phyloP scores from a whole-genome alignment of 2,888 invertebrate genomes.

The Drosophila emarginata region DNA sequence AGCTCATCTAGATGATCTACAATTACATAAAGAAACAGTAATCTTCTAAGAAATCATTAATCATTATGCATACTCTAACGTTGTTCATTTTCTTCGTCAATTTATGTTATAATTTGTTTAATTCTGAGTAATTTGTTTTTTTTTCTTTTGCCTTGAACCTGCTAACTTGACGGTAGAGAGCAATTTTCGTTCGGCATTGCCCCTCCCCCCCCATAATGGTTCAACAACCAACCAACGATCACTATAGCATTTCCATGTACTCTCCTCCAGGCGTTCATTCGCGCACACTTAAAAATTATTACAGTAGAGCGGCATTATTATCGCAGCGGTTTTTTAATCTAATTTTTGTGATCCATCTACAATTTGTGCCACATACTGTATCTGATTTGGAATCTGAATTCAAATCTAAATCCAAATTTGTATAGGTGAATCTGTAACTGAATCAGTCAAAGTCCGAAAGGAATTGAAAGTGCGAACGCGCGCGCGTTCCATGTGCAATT shows the following conservation, averaged over 20 bases:
- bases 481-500: slow-evolving; percentile 59
- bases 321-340: slow-evolving; percentile 47
- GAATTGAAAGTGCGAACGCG: slow-evolving; percentile 77
- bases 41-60: slow-evolving; percentile 7
- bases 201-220: slow-evolving; percentile 22
- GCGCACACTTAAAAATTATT: slow-evolving; percentile 43
- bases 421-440: slow-evolving; percentile 16
- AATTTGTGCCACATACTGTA: slow-evolving; percentile 64
- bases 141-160: slow-evolving; percentile 45
- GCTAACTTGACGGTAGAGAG: slow-evolving; percentile 25
- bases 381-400: background rate
- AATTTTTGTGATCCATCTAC: slow-evolving; percentile 53
- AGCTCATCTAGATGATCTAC: too few relatives aligned
- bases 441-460: slow-evolving; percentile 48
- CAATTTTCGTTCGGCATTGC: slow-evolving; percentile 61
- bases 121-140: slow-evolving; percentile 1
- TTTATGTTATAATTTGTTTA: background rate
- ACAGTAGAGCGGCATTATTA: slow-evolving; percentile 56
- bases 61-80: background rate
- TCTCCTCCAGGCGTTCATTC: background rate
- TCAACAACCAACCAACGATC: background rate
- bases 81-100: background rate
- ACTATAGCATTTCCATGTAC: too few relatives aligned
- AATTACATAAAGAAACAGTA: slow-evolving; percentile 12
- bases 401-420: slow-evolving; percentile 15